Conservation (phyloP, 2,888 invertebrate species). For the Aspidiotus rigidus region DNA sequence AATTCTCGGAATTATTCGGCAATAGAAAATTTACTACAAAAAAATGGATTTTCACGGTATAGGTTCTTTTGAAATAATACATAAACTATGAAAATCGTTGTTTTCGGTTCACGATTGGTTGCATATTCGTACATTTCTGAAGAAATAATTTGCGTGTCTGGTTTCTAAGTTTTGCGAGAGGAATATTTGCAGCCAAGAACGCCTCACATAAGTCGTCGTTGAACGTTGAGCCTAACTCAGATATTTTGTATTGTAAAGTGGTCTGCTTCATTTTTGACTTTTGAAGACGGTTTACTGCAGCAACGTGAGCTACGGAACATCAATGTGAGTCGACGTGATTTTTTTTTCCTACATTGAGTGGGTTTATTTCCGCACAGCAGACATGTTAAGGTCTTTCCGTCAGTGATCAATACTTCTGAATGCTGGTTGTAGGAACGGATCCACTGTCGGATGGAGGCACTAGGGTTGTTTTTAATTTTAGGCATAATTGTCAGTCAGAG, state of each 20-base stretch:
- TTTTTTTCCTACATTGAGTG: not conserved
- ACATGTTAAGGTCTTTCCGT: not conserved
- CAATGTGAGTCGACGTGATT: not conserved
- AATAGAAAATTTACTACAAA: too few relatives aligned
- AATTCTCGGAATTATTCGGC: too few relatives aligned
- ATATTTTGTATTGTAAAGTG: not conserved
- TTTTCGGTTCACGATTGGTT: too few relatives aligned
- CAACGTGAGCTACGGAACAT: not conserved
- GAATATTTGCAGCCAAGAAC: constrained; percentile 14
- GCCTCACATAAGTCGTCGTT: constrained; percentile 11
- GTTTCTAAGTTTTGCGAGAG: constrained; percentile 13
- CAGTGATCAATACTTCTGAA: not conserved
- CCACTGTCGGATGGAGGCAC: too few relatives aligned
- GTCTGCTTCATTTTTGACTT: not conserved
- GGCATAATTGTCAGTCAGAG: too few relatives aligned
- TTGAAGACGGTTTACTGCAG: not conserved
- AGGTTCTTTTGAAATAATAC: too few relatives aligned
- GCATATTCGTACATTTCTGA: constrained; percentile 9
- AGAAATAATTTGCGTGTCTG: not conserved
- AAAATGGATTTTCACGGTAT: too few relatives aligned
- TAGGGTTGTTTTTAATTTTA: too few relatives aligned
- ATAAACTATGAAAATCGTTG: too few relatives aligned
- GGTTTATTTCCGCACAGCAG: not conserved
- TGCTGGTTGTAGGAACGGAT: too few relatives aligned
- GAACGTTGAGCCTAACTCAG: not conserved